These are phyloP conservation scores for Catalaphyllia jardinei DNA, from an alignment of 64 coral and sea anemone species.

Conservation along the genomic window DNA sequence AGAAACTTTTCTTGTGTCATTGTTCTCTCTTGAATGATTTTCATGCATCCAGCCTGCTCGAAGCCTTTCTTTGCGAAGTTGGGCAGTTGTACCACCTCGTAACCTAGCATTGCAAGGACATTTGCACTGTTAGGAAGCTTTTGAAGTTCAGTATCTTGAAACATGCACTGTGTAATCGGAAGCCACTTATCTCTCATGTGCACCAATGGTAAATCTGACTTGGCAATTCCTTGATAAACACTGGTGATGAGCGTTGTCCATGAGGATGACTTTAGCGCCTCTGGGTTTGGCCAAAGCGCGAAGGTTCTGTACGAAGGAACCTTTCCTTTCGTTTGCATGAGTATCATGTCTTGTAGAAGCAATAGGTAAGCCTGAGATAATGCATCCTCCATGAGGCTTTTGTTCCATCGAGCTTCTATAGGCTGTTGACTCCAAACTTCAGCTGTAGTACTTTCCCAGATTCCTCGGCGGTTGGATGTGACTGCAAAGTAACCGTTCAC, in stretches of 20 bases:
- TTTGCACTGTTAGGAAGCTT: slow-evolving; percentile 31
- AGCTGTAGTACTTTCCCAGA: slow-evolving; percentile 79
- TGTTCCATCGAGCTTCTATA: slow-evolving; percentile 84
- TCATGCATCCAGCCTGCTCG: neutral
- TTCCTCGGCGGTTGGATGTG: slow-evolving; percentile 86
- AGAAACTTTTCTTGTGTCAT: slow-evolving; percentile 87
- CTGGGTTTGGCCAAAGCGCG: slow-evolving; percentile 63
- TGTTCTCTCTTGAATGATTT: slow-evolving; percentile 49
- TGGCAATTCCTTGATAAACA: slow-evolving; percentile 56
- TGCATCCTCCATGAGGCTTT: slow-evolving; percentile 84
- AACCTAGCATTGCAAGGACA: slow-evolving; percentile 39
- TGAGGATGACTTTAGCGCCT: slow-evolving; percentile 27
- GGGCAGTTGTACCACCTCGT: slow-evolving; percentile 71
- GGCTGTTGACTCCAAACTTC: slow-evolving; percentile 41
- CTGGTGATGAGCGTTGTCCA: slow-evolving; percentile 62
- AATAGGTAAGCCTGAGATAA: slow-evolving; percentile 65
- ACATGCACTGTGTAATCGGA: slow-evolving; percentile 36
- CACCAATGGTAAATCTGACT: slow-evolving; percentile 34
- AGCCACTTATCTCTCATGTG: slow-evolving; percentile 58
- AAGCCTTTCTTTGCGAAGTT: slow-evolving; percentile 72
- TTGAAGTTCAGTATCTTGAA: slow-evolving; percentile 58
- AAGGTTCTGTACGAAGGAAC: slow-evolving; percentile 36
- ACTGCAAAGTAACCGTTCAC: slow-evolving; percentile 95
- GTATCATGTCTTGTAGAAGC: slow-evolving; percentile 61
- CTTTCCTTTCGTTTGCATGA: slow-evolving; percentile 35